Conservation (phyloP, 2,113 vertebrate genomes). For the Corydoras sp. region DNA sequence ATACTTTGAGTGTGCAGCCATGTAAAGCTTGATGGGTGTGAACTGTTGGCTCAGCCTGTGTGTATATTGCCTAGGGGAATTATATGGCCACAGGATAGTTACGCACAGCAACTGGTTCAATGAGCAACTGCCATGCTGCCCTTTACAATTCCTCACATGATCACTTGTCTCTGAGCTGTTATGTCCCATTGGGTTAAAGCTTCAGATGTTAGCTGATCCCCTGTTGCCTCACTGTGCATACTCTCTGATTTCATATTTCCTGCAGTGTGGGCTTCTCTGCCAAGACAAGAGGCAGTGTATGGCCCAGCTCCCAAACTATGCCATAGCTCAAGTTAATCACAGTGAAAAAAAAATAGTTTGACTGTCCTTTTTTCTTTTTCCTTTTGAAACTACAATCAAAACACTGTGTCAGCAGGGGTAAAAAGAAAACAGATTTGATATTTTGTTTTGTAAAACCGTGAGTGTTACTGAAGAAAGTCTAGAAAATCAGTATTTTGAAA, state of each 20-base stretch:
- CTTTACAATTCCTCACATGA: conserved; percentile 57
- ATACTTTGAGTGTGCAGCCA: conserved; percentile 32
- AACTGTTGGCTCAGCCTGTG: conserved; percentile 47
- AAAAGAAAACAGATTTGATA: background rate
- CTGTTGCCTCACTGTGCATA: conserved; percentile 41
- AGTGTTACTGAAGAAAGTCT: conserved; percentile 9
- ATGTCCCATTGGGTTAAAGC: conserved; percentile 54
- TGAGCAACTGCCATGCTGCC: conserved; percentile 59
- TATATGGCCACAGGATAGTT: conserved; percentile 58
- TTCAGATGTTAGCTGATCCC: conserved; percentile 46
- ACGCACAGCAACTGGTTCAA: conserved; percentile 68
- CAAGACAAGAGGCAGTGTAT: conserved; percentile 9
- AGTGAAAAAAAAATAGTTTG: background rate
- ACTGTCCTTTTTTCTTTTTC: background rate
- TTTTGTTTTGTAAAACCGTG: background rate
- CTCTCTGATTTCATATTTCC: conserved; percentile 29
- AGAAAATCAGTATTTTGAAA: conserved; percentile 25
- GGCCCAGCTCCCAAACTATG: background rate
- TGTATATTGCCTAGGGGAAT: conserved; percentile 59
- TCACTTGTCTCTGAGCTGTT: conserved; percentile 53
- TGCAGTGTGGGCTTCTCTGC: background rate
- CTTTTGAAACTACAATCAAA: conserved; percentile 38
- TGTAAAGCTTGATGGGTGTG: conserved; percentile 1
- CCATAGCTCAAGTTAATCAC: background rate
- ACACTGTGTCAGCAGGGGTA: conserved; percentile 34